These are phyloP conservation scores for Harlomillsia oculata DNA, from an alignment of 1,140 invertebrate species.

Conservation along the genomic window DNA sequence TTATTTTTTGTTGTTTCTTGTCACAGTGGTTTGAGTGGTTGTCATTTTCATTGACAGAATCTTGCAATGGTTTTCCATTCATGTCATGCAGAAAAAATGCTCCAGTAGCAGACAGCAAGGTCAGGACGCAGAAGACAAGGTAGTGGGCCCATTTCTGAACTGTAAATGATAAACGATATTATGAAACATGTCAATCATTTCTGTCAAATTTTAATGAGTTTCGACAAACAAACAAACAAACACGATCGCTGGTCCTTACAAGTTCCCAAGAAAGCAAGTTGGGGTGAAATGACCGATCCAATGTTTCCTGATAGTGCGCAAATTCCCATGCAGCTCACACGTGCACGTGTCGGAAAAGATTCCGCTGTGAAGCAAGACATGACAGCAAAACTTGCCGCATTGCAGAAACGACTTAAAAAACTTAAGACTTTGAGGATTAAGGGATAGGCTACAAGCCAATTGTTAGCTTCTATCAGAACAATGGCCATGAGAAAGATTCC, in stretches of 20 bases:
- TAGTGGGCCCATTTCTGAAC: slow-evolving; percentile 13
- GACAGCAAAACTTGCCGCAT: slow-evolving; percentile 13
- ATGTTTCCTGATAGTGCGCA: slow-evolving; percentile 27
- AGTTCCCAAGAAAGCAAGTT: slow-evolving; percentile 20
- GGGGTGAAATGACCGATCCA: slow-evolving; percentile 24
- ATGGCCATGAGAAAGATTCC: slow-evolving; percentile 3
- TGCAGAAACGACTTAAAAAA: slow-evolving; percentile 1
- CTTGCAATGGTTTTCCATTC: slow-evolving; percentile 19
- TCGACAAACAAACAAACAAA: background rate
- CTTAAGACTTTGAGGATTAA: background rate
- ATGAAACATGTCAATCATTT: background rate
- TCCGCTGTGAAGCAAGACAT: slow-evolving; percentile 27
- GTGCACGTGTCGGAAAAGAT: slow-evolving; percentile 24
- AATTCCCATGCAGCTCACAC: slow-evolving; percentile 21
- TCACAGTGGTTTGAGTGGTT: too few species aligned
- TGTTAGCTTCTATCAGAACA: background rate
- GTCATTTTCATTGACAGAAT: slow-evolving; percentile 13
- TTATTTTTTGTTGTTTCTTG: too few species aligned
- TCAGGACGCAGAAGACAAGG: slow-evolving; percentile 12
- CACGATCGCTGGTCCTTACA: slow-evolving; percentile 7
- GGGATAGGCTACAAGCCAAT: background rate
- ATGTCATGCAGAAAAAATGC: slow-evolving; percentile 16
- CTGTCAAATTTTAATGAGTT: background rate
- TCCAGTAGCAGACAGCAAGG: background rate
- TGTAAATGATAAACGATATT: slow-evolving; percentile 3